Evolutionary conservation across 64 coral and sea anemone genomes (phyloP).

Genomic region (Dendrophyllia cribrosa): DNA sequence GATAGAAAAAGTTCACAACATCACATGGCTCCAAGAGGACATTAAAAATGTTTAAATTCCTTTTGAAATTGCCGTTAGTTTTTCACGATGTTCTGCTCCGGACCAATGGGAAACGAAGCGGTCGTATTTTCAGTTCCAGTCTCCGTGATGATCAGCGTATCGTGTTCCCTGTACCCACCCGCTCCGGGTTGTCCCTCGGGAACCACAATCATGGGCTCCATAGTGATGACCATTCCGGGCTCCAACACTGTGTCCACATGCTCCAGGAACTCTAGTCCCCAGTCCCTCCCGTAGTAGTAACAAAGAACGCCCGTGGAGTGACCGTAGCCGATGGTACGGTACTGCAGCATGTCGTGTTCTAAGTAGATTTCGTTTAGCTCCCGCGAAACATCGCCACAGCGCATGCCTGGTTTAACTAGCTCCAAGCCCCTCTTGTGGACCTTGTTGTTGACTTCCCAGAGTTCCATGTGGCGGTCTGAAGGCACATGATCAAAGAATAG

Average conservation of each 20-base stretch:
- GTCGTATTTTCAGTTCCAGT: conserved; percentile 71
- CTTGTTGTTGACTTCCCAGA: conserved; percentile 89
- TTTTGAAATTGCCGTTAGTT: neutral
- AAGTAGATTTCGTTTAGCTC: conserved; percentile 89
- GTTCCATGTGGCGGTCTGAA: conserved; percentile 82
- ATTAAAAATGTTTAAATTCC: too few species aligned
- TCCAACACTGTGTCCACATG: conserved; percentile 79
- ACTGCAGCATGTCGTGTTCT: conserved; percentile 76
- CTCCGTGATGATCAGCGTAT: conserved; percentile 83
- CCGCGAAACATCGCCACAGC: conserved; percentile 80
- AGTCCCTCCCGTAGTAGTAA: conserved; percentile 93
- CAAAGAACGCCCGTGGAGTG: conserved; percentile 90
- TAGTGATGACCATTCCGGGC: conserved; percentile 92
- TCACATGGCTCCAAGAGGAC: too few species aligned
- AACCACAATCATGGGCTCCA: conserved; percentile 92
- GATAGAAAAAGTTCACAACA: too few species aligned
- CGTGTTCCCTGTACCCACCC: conserved; percentile 92
- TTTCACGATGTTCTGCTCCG: conserved; percentile 65
- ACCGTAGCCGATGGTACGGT: conserved; percentile 89
- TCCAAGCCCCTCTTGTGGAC: conserved; percentile 85
- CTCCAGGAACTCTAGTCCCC: conserved; percentile 84
- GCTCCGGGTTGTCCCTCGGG: conserved; percentile 87
- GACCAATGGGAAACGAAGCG: conserved; percentile 77
- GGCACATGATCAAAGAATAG: conserved; percentile 95
- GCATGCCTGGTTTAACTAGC: conserved; percentile 78